phyloP scores from a whole-genome alignment of 2,113 vertebrate genomes.

The Anseranas semipalmata region DNA sequence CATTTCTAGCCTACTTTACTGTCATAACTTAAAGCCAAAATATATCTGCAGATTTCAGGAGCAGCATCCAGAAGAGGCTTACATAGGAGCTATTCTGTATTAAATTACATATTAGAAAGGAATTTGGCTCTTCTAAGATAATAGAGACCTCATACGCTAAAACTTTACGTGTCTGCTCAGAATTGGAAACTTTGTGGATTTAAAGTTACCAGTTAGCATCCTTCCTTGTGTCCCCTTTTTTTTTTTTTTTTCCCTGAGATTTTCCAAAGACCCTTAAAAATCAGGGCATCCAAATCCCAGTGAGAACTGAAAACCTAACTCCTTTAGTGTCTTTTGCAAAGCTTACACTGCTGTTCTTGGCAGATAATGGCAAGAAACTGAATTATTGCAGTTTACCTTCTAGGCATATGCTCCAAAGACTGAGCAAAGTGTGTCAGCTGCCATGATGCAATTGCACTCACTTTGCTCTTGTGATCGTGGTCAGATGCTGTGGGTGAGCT shows the following conservation, averaged over 20 bases:
- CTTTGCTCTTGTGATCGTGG: not conserved
- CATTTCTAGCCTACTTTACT: slow-evolving; percentile 1
- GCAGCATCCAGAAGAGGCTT: not conserved
- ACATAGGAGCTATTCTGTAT: not conserved
- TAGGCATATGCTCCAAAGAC: not conserved
- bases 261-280: not conserved
- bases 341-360: not conserved
- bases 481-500: not conserved
- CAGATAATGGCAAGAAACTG: not conserved
- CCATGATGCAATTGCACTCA: not conserved
- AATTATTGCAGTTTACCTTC: not conserved
- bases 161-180: not conserved
- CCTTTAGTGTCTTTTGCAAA: not conserved
- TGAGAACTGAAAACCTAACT: not conserved
- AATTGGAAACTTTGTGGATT: not conserved
- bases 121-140: not conserved
- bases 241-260: not conserved
- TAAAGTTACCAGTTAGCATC: not conserved
- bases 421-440: not conserved
- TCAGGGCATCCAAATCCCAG: not conserved
- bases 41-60: not conserved
- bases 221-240: not conserved
- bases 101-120: not conserved
- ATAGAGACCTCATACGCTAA: not conserved
- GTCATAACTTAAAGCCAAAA: not conserved